Evolutionary conservation across 2,113 vertebrate species (phyloP).

Genomic region (Gnathonemus echidnorhynchus): DNA sequence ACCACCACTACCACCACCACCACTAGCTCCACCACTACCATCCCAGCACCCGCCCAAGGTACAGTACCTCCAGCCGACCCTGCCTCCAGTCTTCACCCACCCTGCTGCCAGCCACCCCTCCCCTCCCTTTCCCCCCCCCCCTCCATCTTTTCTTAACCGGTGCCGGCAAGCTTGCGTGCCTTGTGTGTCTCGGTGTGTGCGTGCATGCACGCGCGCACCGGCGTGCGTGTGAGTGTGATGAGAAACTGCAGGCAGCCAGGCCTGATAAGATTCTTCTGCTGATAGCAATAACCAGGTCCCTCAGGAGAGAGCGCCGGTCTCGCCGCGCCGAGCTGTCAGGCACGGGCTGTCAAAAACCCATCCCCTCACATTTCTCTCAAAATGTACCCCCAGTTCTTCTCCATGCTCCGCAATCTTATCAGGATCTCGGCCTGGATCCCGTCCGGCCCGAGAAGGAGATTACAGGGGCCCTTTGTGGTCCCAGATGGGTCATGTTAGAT

Average conservation of each 20-base stretch:
- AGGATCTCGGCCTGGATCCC: conserved; percentile 38
- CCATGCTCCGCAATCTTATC: conserved; percentile 38
- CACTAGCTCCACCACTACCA: conserved; percentile 49
- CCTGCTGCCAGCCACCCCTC: conserved; percentile 19
- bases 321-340: conserved; percentile 5
- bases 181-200: not conserved
- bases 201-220: not conserved
- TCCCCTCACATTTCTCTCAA: conserved; percentile 26
- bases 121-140: not conserved
- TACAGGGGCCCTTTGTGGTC: conserved; percentile 40
- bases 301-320: conserved; percentile 26
- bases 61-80: conserved; percentile 50
- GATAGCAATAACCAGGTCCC: conserved; percentile 36
- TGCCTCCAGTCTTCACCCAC: conserved; percentile 8
- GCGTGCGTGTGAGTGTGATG: conserved; percentile 15
- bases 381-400: conserved; percentile 31
- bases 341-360: conserved; percentile 23
- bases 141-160: not conserved
- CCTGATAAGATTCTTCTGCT: conserved; percentile 39
- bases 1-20: conserved; percentile 50
- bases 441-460: conserved; percentile 37
- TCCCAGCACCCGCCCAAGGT: conserved; percentile 58
- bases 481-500: conserved; percentile 31
- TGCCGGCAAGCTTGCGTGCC: not conserved
- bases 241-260: conserved; percentile 17